Base-by-base conservation (phyloP, 2,113 vertebrate species). In the Chionodraco myersi region DNA sequence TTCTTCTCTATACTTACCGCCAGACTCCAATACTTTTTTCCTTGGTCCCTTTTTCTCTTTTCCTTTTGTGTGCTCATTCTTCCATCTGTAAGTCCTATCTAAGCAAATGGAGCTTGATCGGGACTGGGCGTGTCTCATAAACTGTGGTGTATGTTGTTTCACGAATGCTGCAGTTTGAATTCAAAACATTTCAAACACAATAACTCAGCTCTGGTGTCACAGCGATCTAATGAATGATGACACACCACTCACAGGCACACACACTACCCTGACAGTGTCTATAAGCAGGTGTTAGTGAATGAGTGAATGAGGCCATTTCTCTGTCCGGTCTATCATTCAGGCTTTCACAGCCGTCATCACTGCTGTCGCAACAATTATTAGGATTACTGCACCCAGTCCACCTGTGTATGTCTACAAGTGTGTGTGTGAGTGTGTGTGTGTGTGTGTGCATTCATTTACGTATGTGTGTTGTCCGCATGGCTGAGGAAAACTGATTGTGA, bases 261-360 rank as follows among this genome's bases (percentile, higher is more conserved):
- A 47, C 36, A 62, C 18, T 15, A 16, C 63, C 30, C 47, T 58
- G 1, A 26, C 12, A 64, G 16, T 15, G 10, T 30, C 36, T 41
- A 51, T 44, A 58, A 78, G 53, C 79, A 86, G 77, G 64, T 77
- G 81, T 51, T 74, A 18, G 52, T 77, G 79, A 86, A 76, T 85
- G 86, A 89, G 72, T 82, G 82, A 90, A 89, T 87, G 87, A 85
- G 87, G 84, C 56, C 84, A 67, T 65, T 80, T 82, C 71, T 85
- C 66, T 75, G 72, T 71, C 69, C 73, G 63, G 59, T 63, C 41
- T 80, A 70, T 82, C 78, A 71, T 51, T 88, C 67, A 49, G 71
- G 48, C 52, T 61, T 90, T 77, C 76, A 61, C 81, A 70, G 75
- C 78, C 81, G 83, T 83, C 74, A 72, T 6, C 18, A 34, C 54